Evolutionary conservation across 2,888 invertebrate genomes (phyloP), one percentile per base, ranked within the genome.

Genomic region (Harpalus rufipes): DNA sequence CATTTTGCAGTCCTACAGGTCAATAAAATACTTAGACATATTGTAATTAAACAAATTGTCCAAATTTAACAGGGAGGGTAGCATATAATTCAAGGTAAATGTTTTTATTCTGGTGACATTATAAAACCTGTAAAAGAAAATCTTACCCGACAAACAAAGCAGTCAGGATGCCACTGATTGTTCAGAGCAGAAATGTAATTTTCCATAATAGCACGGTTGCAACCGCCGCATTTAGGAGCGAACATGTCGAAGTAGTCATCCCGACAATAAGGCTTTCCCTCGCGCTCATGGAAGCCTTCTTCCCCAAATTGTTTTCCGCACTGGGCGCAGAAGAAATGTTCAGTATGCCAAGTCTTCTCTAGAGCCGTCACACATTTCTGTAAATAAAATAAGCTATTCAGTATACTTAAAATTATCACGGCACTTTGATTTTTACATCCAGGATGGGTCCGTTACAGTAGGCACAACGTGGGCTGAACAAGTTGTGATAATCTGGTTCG

Each of bases 401-500:
- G 63, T 63, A 8, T 59, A 18, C 16, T 18, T 18, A 16, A 84
- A 59, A 56, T 32, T 41, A 41, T 59, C 61, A 61, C 79, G 51
- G 10, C 56, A 63, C 83, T 61, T 12, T 51, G 81, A 16, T 6
- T 91, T 95, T 94, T 94, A 99, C 99, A 93, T 99, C 99, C 90
- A 99, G 94, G 91, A 99, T 99, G 76, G 99, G 98, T 87, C 98
- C 98, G 91, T 98, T 98, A 93, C 99, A 99, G 92, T 99, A 98
- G 88, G 98, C 98, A 92, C 99, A 99, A 90, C 98, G 94, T 16
- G 99, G 99, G 88, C 99, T 99, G 93, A 99, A 99, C 86, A 99
- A 93, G 90, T 98, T 97, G 92, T 99, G 99, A 92, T 99, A 99
- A 92, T 99, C 99, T 7, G 96, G 95, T 91, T 99, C 99, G 93